Conservation (phyloP, 2,113 vertebrate species). For the Platysternon megacephalum region DNA sequence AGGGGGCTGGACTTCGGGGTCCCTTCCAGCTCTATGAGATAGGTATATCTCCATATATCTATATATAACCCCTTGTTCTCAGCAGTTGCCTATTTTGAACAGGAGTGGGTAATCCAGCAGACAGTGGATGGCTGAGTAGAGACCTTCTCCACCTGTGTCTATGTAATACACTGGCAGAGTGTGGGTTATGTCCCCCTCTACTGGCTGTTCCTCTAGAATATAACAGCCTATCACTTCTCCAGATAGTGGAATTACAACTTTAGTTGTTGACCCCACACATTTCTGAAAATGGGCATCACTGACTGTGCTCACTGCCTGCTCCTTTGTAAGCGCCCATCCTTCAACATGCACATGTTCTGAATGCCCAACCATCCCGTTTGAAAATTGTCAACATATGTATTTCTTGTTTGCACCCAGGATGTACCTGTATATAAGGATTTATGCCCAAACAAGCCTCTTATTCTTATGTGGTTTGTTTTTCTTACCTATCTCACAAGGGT, state of each 20-base stretch:
- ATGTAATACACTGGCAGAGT: neutral
- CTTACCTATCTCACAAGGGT: neutral
- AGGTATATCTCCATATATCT: too few relatives aligned
- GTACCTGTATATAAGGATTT: neutral
- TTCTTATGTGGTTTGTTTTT: neutral
- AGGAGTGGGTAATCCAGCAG: neutral
- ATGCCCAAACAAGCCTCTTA: neutral
- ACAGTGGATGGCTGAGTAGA: neutral
- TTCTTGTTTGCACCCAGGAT: neutral
- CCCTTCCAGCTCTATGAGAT: too few relatives aligned
- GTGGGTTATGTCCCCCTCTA: neutral
- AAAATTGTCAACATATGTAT: neutral
- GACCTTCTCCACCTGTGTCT: neutral
- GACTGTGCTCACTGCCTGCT: neutral
- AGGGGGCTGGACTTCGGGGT: too few relatives aligned
- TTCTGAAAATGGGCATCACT: neutral
- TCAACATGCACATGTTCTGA: too few relatives aligned
- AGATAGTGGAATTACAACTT: neutral
- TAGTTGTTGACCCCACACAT: neutral
- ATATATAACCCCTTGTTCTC: neutral
- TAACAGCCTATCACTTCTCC: neutral
- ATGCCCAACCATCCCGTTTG: neutral
- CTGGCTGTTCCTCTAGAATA: neutral
- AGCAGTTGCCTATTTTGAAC: neutral
- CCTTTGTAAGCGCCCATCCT: neutral